Percentiles rank a stretch among this genome's conserved stretches.
Evolutionary conservation across 2,797 vertebrate species (phyloP).

Genomic region (Sus cebifrons): DNA sequence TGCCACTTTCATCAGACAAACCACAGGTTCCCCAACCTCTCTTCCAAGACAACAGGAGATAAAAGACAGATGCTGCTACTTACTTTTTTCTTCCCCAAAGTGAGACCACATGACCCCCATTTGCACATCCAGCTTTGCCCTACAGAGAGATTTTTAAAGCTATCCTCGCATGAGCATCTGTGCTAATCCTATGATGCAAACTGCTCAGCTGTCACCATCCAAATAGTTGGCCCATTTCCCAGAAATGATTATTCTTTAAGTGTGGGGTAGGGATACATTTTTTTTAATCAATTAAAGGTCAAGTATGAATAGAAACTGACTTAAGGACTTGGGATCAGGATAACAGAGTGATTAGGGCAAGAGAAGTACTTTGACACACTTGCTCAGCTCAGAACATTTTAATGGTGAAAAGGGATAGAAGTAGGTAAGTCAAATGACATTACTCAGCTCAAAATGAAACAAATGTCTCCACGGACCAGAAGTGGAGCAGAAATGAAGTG

Average conservation of each 20-base stretch:
- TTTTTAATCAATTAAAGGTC: conserved; percentile 62
- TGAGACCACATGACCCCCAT: background rate
- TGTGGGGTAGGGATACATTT: conserved; percentile 24
- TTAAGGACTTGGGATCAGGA: background rate
- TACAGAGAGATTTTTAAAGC: too few relatives aligned
- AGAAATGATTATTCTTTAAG: conserved; percentile 70
- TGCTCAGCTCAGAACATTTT: background rate
- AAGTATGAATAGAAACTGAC: conserved; percentile 53
- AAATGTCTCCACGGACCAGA: background rate
- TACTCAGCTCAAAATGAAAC: background rate
- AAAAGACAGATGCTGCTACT: background rate
- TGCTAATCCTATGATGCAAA: background rate
- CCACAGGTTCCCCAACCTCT: background rate
- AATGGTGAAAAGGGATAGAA: background rate
- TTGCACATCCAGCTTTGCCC: too few relatives aligned
- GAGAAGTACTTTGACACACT: background rate
- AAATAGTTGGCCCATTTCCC: conserved; percentile 61
- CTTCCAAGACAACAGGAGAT: background rate
- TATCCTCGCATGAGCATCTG: background rate
- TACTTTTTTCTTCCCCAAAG: background rate
- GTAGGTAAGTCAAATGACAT: background rate
- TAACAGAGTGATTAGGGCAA: background rate
- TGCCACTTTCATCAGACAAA: background rate
- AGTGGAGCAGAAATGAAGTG: background rate
- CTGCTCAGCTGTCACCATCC: background rate